Evolutionary conservation across 1,140 invertebrate genomes (phyloP).

Genomic region (Pogonomyrmex barbatus): DNA sequence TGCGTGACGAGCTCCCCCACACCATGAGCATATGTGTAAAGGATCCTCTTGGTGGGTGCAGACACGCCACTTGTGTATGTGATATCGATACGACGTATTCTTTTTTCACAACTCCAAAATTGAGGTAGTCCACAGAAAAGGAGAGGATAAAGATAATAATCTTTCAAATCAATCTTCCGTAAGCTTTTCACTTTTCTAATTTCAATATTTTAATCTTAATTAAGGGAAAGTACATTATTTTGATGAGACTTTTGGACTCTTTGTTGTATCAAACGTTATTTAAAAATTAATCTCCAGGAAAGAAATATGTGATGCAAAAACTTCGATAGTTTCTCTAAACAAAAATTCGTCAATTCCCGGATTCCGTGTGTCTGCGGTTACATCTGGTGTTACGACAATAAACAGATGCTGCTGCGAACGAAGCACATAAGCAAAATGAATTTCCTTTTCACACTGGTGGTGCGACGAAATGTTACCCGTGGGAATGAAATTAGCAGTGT

Average conservation of each 20-base stretch:
- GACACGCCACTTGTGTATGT: not conserved
- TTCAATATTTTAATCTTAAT: not conserved
- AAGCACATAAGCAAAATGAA: conserved; percentile 20
- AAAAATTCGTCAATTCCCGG: not conserved
- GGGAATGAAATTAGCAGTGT: conserved; percentile 55
- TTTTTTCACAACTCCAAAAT: not conserved
- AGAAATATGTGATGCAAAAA: not conserved
- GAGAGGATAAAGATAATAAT: not conserved
- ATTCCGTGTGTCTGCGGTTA: conserved; percentile 17
- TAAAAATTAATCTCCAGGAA: not conserved
- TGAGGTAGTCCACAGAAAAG: not conserved
- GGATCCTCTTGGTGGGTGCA: conserved; percentile 1
- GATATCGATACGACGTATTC: conserved; percentile 9
- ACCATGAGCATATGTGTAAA: conserved; percentile 34
- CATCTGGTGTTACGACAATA: conserved; percentile 43
- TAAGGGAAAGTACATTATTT: not conserved
- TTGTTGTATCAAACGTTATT: not conserved
- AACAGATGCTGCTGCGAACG: conserved; percentile 42
- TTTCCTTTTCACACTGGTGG: conserved; percentile 43
- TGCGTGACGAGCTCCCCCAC: conserved; percentile 82
- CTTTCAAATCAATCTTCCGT: not conserved
- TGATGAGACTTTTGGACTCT: not conserved
- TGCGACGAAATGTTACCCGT: conserved; percentile 37
- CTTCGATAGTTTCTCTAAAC: not conserved
- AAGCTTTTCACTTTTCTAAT: not conserved